A percentile compares a stretch with the other conserved stretches of the same genome.
These are phyloP conservation scores for Microchrysa polita DNA, from an alignment of 2,888 invertebrate species.

Conservation along the genomic window DNA sequence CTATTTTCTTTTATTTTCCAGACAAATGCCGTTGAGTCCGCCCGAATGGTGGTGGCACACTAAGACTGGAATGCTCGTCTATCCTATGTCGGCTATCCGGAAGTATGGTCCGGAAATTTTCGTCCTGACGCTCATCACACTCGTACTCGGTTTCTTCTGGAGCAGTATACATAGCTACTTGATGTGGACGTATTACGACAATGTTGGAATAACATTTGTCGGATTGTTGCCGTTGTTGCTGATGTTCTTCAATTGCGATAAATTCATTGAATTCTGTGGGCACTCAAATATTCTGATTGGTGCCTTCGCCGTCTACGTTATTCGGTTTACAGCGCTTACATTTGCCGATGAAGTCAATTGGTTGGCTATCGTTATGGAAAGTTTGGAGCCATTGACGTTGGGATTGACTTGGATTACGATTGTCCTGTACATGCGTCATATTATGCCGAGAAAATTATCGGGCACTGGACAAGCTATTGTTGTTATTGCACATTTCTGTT, in stretches of 20 bases:
- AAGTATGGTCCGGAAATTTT: slow-evolving; percentile 80
- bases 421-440: slow-evolving; percentile 81
- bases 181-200: slow-evolving; percentile 69
- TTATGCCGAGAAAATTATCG: slow-evolving; percentile 79
- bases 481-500: slow-evolving; percentile 81
- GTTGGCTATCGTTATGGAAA: slow-evolving; percentile 76
- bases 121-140: slow-evolving; percentile 74
- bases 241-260: slow-evolving; percentile 74
- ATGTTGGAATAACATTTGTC: slow-evolving; percentile 54
- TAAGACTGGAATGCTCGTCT: slow-evolving; percentile 76
- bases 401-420: slow-evolving; percentile 84
- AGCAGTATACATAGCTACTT: slow-evolving; percentile 82
- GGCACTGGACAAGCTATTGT: slow-evolving; percentile 82
- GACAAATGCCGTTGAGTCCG: slow-evolving; percentile 80
- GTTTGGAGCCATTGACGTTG: slow-evolving; percentile 78
- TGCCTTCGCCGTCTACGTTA: slow-evolving; percentile 82
- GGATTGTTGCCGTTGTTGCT: slow-evolving; percentile 57
- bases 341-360: slow-evolving; percentile 68
- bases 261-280: slow-evolving; percentile 83
- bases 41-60: slow-evolving; percentile 92
- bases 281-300: slow-evolving; percentile 84
- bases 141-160: slow-evolving; percentile 80
- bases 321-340: slow-evolving; percentile 75
- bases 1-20: slow-evolving; percentile 54
- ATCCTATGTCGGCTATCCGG: slow-evolving; percentile 82